Evolutionary conservation across 2,888 invertebrate species (phyloP), one percentile per base, ranked within the genome.

Genomic region (Mantis religiosa): DNA sequence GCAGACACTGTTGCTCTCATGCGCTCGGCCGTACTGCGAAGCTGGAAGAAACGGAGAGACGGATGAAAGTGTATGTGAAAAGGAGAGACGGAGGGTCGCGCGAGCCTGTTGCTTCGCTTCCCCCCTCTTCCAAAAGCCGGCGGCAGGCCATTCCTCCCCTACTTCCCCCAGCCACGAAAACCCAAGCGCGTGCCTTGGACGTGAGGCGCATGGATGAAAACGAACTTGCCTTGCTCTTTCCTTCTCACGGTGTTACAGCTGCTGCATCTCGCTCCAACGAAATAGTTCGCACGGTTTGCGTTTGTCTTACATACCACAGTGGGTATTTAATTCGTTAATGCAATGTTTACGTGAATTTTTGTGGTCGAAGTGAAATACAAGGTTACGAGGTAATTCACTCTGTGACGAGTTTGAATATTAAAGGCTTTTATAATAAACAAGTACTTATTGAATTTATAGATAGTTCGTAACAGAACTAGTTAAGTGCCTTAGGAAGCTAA

Each of bases 151-250:
- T 27, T 34, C 28, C 87, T 28, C 87, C 30, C 27, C 87, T 34
- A 30, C 89, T 47, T 47, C 25, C 54, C n/a, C 30, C 25, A 34
- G 27, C 25, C 54, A 20, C 54, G 20, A 71, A 71, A 71, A 71
- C 47, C 84, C 82, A n/a, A 85, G 90, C 91, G 90, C 90, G 90
- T 90, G 90, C 90, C 90, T 87, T n/a, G 27, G 86, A 90, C 91
- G 91, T 89, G 90, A 89, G 90, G 84, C 90, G 90, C 90, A 90
- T 90, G 90, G 89, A 90, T 86, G 89, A 89, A 84, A 85, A 87
- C 41, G 41, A 82, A 71, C 83, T 41, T 20, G 20, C 83, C 82
- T 34, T n/a, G 30, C 47, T 41, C 84, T 81, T 30, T 27, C 84
- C 84, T 71, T 71, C 88, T 30, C 85, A 71, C 54, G 54, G 4